Evolutionary conservation across 2,113 vertebrate genomes (phyloP).

Genomic region (Hyaena hyaena): DNA sequence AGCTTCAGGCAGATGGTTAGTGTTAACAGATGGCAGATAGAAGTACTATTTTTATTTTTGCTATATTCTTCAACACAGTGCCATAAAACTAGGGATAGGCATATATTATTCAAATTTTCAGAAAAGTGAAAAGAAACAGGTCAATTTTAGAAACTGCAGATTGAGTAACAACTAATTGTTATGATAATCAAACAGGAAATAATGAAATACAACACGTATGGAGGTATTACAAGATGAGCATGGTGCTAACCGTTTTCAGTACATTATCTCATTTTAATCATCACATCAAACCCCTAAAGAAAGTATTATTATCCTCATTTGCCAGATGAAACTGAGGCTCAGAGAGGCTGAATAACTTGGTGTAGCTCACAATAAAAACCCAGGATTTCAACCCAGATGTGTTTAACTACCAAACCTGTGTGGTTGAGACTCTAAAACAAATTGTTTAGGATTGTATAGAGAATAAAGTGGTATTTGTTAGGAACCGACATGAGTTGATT

Average conservation of each 20-base stretch:
- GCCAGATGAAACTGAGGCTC: not conserved
- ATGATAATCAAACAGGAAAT: not conserved
- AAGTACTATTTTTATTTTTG: constrained; percentile 41
- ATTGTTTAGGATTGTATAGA: not conserved
- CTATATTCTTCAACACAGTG: not conserved
- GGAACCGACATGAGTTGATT: not conserved
- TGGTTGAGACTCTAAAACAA: not conserved
- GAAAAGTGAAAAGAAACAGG: constrained; percentile 30
- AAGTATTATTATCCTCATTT: not conserved
- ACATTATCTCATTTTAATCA: not conserved
- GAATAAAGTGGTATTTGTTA: not conserved
- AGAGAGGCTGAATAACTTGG: not conserved
- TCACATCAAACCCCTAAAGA: not conserved
- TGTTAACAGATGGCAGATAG: constrained; percentile 25
- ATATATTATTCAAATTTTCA: constrained; percentile 12
- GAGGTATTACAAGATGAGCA: not conserved
- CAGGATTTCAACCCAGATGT: not conserved
- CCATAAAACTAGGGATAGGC: not conserved
- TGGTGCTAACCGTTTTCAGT: not conserved
- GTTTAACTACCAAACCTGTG: not conserved
- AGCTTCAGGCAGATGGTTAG: constrained; percentile 46
- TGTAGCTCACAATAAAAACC: not conserved
- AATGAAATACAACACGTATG: not conserved
- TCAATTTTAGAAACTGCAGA: constrained; percentile 18
- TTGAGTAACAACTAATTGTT: not conserved